Conservation (phyloP, 37 sponge, comb jelly and placozoan species). For the Theonella swinhoei region DNA sequence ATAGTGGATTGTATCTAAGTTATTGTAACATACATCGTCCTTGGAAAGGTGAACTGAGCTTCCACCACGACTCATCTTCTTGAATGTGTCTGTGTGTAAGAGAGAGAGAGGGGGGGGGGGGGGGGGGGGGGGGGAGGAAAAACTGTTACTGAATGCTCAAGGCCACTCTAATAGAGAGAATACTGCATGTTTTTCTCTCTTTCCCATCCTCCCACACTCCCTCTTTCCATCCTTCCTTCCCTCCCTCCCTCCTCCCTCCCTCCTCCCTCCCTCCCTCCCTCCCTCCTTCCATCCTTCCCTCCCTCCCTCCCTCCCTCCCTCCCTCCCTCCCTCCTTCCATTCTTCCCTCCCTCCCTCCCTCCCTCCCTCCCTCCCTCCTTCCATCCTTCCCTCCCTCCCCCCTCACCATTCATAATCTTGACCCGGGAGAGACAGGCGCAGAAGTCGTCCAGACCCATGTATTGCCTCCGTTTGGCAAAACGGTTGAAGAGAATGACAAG, state of each 20-base stretch:
- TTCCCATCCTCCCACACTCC: no score
- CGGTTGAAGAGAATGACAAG: constrained; percentile 55
- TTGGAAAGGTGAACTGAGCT: constrained; percentile 18
- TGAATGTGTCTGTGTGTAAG: no score
- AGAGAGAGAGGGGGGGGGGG: constrained; percentile 5
- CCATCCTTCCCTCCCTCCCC: neutral
- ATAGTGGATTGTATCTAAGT: neutral
- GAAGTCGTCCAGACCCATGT: constrained; percentile 80
- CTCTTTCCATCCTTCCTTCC: no score
- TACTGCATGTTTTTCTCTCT: no score
- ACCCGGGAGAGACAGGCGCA: constrained; percentile 65
- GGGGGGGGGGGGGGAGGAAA: neutral
- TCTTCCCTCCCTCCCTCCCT: neutral
- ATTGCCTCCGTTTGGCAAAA: constrained; percentile 68
- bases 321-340: neutral
- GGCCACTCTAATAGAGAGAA: no score
- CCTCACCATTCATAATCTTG: constrained; percentile 69
- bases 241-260: no score
- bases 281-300: no score
- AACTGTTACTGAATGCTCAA: neutral
- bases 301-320: neutral
- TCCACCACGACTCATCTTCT: constrained; percentile 38
- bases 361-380: neutral
- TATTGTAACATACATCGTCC: constrained; percentile 34
- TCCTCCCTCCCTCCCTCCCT: no score